phyloP scores from a whole-genome alignment of 2,797 vertebrate genomes.

The Micrastur ruficollis region DNA sequence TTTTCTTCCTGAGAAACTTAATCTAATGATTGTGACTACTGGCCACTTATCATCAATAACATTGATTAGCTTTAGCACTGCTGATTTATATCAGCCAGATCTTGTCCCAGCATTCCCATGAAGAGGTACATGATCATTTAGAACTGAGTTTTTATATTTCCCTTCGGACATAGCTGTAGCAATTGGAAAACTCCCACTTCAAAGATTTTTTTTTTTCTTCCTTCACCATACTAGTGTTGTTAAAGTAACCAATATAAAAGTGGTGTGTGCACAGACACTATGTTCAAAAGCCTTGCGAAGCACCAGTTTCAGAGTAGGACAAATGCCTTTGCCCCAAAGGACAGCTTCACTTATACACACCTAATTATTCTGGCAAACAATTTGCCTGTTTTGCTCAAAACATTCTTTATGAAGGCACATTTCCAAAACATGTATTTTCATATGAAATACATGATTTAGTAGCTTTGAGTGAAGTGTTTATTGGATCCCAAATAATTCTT shows the following conservation, averaged over 20 bases:
- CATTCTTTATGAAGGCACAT: not conserved
- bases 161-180: not conserved
- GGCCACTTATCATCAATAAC: not conserved
- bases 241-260: not conserved
- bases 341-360: not conserved
- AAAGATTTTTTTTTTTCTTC: not conserved
- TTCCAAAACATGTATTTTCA: not conserved
- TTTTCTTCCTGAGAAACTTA: not conserved
- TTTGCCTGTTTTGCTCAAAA: not conserved
- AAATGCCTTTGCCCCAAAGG: not conserved
- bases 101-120: not conserved
- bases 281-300: not conserved
- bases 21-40: not conserved
- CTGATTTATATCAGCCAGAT: not conserved
- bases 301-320: not conserved
- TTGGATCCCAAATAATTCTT: not conserved
- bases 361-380: not conserved
- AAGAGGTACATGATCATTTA: not conserved
- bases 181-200: not conserved
- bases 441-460: not conserved
- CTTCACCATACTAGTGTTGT: not conserved
- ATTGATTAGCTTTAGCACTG: not conserved
- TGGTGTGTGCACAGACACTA: no score
- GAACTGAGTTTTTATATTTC: not conserved
- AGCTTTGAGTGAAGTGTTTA: not conserved